These are phyloP conservation scores for Rousettus madagascariensis DNA, from an alignment of 2,797 vertebrate species.

Conservation along the genomic window DNA sequence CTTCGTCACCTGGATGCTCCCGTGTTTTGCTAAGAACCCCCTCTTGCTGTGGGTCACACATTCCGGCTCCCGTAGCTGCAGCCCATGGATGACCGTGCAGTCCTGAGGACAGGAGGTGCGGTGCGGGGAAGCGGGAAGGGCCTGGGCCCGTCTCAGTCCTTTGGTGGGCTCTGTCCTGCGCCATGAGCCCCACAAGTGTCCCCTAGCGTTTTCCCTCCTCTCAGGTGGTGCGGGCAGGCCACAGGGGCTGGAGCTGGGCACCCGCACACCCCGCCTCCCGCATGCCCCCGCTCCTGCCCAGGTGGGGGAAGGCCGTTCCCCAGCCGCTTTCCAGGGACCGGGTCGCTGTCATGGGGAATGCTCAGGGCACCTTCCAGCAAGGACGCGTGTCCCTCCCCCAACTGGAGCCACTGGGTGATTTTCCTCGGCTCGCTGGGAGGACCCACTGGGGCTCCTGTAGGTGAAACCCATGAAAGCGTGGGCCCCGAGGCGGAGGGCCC, in stretches of 20 bases:
- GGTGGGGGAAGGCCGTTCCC: background rate
- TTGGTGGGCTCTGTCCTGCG: accelerated
- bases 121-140: accelerated
- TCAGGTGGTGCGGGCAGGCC: background rate
- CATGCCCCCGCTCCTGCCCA: too few relatives aligned
- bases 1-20: accelerated
- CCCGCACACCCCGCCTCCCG: accelerated
- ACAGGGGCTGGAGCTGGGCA: accelerated
- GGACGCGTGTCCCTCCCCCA: accelerated
- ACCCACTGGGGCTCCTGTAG: background rate
- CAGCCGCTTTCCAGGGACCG: background rate
- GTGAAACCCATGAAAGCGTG: accelerated
- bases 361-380: background rate
- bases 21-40: background rate
- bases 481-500: too few relatives aligned
- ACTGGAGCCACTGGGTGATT: accelerated
- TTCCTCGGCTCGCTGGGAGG: too few relatives aligned
- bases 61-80: accelerated
- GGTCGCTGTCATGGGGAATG: background rate
- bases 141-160: too few relatives aligned
- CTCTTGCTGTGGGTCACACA: accelerated
- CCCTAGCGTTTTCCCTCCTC: background rate
- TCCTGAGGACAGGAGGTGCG: accelerated
- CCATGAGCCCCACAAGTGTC: too few relatives aligned
- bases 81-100: accelerated